These are phyloP conservation scores for Natrix natrix DNA, from an alignment of 2,797 vertebrate species.

Conservation along the genomic window DNA sequence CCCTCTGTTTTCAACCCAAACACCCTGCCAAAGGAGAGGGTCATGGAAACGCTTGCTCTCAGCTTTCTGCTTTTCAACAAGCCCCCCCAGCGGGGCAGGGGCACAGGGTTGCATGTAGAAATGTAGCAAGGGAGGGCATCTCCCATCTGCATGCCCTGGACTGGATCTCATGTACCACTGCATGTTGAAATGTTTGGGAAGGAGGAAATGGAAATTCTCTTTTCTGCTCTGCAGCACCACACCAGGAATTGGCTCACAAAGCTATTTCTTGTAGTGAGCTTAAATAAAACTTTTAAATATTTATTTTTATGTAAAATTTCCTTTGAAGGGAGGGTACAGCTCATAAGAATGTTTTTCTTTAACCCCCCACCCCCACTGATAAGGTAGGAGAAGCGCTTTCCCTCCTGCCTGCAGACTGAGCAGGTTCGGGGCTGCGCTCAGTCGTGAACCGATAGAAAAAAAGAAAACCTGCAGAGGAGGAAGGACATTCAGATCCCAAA, in stretches of 20 bases:
- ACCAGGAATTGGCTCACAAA: background rate
- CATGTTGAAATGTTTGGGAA: conserved; percentile 59
- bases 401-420: background rate
- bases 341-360: background rate
- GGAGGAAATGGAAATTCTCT: conserved; percentile 34
- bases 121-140: conserved; percentile 12
- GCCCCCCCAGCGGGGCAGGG: background rate
- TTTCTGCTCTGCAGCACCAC: conserved; percentile 47
- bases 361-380: background rate
- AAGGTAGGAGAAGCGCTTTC: background rate
- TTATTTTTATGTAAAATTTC: background rate
- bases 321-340: background rate
- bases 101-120: conserved; percentile 37
- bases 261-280: conserved; percentile 21
- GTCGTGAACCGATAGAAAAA: background rate
- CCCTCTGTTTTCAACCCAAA: background rate
- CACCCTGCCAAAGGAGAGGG: conserved; percentile 56
- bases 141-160: conserved; percentile 57
- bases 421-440: background rate
- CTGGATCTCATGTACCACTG: conserved; percentile 57
- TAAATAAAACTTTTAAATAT: background rate
- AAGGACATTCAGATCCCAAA: background rate
- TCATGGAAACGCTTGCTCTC: conserved; percentile 49
- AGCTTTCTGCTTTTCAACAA: conserved; percentile 53
- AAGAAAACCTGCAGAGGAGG: background rate